phyloP scores from a whole-genome alignment of 2,797 vertebrate genomes.

The Meriones psammophilus region DNA sequence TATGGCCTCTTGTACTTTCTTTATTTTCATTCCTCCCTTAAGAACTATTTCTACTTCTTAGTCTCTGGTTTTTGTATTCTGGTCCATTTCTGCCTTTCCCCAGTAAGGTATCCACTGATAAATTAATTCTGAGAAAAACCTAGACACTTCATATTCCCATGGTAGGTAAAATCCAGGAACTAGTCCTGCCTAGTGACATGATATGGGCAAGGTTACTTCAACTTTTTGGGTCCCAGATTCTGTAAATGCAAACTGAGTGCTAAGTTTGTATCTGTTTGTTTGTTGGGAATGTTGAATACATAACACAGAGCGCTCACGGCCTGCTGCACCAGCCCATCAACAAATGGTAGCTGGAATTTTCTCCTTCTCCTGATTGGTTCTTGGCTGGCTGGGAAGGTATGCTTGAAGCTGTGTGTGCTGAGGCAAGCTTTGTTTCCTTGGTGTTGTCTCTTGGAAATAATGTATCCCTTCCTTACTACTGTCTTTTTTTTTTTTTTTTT shows the following conservation, averaged over 20 bases:
- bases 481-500: slow-evolving; percentile 15
- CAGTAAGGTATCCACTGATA: neutral
- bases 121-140: neutral
- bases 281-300: slow-evolving; percentile 11
- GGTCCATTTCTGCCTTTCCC: neutral
- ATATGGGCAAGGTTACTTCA: neutral
- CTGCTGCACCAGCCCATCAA: neutral
- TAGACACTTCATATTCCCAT: neutral
- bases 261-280: neutral
- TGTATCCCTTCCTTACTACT: neutral
- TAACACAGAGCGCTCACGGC: neutral
- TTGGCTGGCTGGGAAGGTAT: neutral
- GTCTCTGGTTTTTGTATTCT: neutral
- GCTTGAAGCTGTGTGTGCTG: neutral
- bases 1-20: neutral
- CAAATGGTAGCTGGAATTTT: neutral
- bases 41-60: neutral
- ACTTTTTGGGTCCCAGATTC: neutral
- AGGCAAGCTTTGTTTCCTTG: neutral
- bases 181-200: neutral
- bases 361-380: neutral
- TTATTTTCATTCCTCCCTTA: neutral
- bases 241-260: slow-evolving; percentile 1
- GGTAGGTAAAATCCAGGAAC: neutral
- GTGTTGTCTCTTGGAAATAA: neutral